Evolutionary conservation across 2,113 vertebrate species (phyloP).

Genomic region (Panthera tigris): DNA sequence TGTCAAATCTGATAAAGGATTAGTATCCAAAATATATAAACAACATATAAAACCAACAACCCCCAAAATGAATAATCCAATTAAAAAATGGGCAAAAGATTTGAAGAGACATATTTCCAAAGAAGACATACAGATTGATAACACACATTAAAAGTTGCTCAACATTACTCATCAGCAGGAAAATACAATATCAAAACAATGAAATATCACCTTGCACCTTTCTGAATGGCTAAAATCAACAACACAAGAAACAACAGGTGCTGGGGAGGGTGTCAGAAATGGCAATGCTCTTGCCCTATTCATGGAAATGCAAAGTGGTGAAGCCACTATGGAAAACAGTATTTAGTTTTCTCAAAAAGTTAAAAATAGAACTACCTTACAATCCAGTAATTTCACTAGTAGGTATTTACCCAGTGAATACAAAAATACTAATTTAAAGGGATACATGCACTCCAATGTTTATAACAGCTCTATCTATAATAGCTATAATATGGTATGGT

Average conservation of each 20-base stretch:
- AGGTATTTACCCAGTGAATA: background rate
- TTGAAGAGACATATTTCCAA: background rate
- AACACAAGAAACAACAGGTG: background rate
- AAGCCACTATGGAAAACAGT: background rate
- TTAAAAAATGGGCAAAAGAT: background rate
- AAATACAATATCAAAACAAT: background rate
- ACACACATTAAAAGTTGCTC: background rate
- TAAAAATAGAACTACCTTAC: background rate
- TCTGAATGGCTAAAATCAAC: background rate
- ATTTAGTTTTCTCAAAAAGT: background rate
- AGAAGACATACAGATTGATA: background rate
- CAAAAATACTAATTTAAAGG: background rate
- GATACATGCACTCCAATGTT: background rate
- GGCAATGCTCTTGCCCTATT: background rate
- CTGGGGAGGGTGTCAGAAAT: background rate
- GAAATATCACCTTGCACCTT: background rate
- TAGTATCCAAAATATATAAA: background rate
- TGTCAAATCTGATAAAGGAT: background rate
- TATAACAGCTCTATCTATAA: background rate
- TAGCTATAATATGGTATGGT: background rate
- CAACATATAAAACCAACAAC: background rate
- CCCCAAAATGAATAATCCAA: background rate
- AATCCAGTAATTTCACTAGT: background rate
- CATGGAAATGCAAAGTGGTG: background rate
- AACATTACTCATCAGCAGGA: background rate